These are phyloP conservation scores for Ennomos fuscantarius DNA, from an alignment of 2,888 invertebrate species.

Conservation along the genomic window DNA sequence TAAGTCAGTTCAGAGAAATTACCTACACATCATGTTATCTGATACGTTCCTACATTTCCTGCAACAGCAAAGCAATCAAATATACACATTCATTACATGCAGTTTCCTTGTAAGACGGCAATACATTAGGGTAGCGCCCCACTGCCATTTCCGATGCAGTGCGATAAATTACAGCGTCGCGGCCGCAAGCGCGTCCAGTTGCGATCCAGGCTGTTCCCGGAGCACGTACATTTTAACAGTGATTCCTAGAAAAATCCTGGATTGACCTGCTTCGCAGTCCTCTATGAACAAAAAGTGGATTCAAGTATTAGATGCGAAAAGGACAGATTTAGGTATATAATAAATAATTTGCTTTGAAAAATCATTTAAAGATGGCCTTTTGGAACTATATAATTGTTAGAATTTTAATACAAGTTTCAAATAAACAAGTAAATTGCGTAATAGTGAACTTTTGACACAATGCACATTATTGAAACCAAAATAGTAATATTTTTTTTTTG, in stretches of 20 bases:
- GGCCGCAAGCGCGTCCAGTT: slow-evolving; percentile 42
- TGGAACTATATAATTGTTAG: too few relatives aligned
- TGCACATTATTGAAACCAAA: too few relatives aligned
- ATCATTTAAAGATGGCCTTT: too few relatives aligned
- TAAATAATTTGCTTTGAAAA: too few relatives aligned
- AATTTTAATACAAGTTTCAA: too few relatives aligned
- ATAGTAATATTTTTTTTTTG: too few relatives aligned
- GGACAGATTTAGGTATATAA: too few relatives aligned
- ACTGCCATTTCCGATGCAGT: slow-evolving; percentile 67
- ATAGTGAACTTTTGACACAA: too few relatives aligned
- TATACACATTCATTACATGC: slow-evolving; percentile 26
- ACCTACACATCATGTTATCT: background rate
- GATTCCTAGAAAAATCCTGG: background rate
- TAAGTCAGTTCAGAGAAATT: too few relatives aligned
- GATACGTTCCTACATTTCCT: slow-evolving; percentile 15
- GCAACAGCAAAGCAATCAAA: slow-evolving; percentile 15
- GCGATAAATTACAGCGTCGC: slow-evolving; percentile 64
- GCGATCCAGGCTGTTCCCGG: slow-evolving; percentile 6
- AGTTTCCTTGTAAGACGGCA: slow-evolving; percentile 46
- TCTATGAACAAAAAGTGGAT: too few relatives aligned
- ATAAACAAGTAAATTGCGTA: too few relatives aligned
- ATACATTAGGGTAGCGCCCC: slow-evolving; percentile 56
- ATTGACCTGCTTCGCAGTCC: background rate
- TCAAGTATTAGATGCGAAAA: too few relatives aligned
- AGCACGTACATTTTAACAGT: background rate